A percentile compares a stretch with the other conserved stretches of the same genome.
Evolutionary conservation across 2,797 vertebrate species (phyloP).

Genomic region (Siniperca obscura): DNA sequence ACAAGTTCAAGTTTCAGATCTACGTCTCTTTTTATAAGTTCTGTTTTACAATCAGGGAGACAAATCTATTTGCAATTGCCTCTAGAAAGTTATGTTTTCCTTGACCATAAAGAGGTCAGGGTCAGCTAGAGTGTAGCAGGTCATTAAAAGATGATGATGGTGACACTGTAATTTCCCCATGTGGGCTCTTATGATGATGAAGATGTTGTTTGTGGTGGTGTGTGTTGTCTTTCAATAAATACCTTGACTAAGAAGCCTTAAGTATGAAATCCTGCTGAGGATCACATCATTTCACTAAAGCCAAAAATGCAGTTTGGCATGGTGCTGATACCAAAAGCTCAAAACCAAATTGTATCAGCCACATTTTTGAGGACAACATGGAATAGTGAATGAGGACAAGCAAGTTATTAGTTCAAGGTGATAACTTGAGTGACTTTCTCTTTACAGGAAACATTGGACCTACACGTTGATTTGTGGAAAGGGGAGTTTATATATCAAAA

Average conservation of each 20-base stretch:
- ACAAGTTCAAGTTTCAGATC: slow-evolving; percentile 18
- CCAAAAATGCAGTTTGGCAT: background rate
- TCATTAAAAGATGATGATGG: background rate
- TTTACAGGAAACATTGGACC: background rate
- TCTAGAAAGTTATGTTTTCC: background rate
- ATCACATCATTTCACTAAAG: background rate
- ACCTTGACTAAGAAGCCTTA: background rate
- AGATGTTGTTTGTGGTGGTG: no score
- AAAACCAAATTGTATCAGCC: background rate
- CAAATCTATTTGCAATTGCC: background rate
- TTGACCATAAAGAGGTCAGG: slow-evolving; percentile 22
- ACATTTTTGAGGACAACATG: background rate
- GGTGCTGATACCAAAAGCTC: background rate
- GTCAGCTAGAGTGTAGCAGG: background rate
- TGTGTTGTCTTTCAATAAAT: background rate
- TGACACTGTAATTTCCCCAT: background rate
- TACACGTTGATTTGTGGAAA: no score
- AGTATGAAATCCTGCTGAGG: background rate
- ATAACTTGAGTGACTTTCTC: background rate
- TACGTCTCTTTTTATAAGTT: background rate
- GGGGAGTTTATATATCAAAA: no score
- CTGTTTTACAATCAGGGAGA: background rate
- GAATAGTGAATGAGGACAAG: background rate
- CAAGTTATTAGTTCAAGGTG: background rate
- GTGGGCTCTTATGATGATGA: no score